Evolutionary conservation across 2,797 vertebrate genomes (phyloP).

Genomic region (Syngnathus acus): DNA sequence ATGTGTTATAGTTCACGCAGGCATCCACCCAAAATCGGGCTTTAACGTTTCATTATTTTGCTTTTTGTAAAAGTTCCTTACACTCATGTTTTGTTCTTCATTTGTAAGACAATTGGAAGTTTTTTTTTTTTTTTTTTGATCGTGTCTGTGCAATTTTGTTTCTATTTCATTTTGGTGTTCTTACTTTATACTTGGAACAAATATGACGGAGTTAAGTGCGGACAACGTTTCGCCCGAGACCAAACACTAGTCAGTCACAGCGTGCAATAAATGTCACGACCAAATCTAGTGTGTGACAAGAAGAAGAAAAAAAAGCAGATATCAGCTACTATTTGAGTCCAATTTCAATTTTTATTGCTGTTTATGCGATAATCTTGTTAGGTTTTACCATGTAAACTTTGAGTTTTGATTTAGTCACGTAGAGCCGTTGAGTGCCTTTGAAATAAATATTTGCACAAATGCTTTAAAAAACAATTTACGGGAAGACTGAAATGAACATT

Average conservation of each 20-base stretch:
- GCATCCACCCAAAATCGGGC: slow-evolving; percentile 47
- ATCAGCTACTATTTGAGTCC: slow-evolving; percentile 8
- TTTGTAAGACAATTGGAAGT: slow-evolving; percentile 68
- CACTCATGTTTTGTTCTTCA: slow-evolving; percentile 57
- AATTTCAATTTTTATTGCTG: slow-evolving; percentile 46
- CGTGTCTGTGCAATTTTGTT: slow-evolving; percentile 67
- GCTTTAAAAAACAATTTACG: background rate
- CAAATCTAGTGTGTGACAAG: background rate
- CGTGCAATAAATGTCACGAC: slow-evolving; percentile 52
- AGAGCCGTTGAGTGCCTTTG: slow-evolving; percentile 40
- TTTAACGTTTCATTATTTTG: slow-evolving; percentile 55
- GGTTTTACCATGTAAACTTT: slow-evolving; percentile 69
- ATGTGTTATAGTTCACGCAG: background rate
- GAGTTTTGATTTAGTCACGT: slow-evolving; percentile 14
- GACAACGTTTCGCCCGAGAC: background rate
- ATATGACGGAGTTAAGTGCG: slow-evolving; percentile 34
- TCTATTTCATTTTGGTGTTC: slow-evolving; percentile 20
- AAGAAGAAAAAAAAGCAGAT: background rate
- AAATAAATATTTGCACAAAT: slow-evolving; percentile 35
- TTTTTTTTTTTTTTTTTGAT: slow-evolving; percentile 54
- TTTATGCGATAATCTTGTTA: slow-evolving; percentile 49
- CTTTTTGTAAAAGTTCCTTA: slow-evolving; percentile 78
- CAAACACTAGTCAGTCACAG: slow-evolving; percentile 36
- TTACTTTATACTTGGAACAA: slow-evolving; percentile 43
- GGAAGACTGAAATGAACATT: background rate